Percentiles rank a stretch among this genome's conserved stretches.
Conservation (phyloP, 2,797 vertebrate genomes). For the Pipistrellus nathusii region DNA sequence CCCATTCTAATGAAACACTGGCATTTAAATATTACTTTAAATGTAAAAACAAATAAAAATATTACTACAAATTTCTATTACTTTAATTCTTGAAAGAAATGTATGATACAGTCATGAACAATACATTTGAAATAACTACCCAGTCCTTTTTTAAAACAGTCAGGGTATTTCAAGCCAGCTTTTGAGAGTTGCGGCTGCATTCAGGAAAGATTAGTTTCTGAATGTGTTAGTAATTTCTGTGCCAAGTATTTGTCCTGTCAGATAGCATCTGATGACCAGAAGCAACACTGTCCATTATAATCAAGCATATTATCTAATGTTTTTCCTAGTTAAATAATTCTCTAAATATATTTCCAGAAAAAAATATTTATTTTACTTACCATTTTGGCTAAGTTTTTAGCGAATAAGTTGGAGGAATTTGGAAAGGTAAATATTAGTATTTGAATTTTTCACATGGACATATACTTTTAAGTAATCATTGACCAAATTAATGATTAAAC, state of each 20-base stretch:
- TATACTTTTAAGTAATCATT: constrained; percentile 28
- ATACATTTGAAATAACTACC: not conserved
- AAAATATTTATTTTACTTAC: constrained; percentile 2
- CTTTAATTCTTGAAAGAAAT: not conserved
- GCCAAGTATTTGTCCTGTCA: constrained; percentile 69
- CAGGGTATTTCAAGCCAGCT: not conserved
- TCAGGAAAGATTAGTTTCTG: constrained; percentile 76
- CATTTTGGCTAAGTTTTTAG: not conserved
- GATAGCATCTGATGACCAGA: constrained; percentile 50
- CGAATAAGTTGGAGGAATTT: not conserved
- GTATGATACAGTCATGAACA: not conserved
- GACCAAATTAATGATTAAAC: constrained; percentile 29
- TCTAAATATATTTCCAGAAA: constrained; percentile 15
- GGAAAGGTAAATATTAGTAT: constrained; percentile 17
- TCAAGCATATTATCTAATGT: not conserved
- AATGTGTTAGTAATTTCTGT: constrained; percentile 78
- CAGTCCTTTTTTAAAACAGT: not conserved
- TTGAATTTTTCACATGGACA: constrained; percentile 36
- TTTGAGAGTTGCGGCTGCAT: constrained; percentile 49
- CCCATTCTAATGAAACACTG: not conserved
- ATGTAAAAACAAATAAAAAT: not conserved
- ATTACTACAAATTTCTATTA: not conserved
- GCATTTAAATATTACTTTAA: constrained; percentile 16
- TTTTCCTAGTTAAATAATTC: constrained; percentile 31
- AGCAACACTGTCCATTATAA: constrained; percentile 40